Conservation (phyloP, 2,888 invertebrate genomes). For the Lasioglossum lativentre region DNA sequence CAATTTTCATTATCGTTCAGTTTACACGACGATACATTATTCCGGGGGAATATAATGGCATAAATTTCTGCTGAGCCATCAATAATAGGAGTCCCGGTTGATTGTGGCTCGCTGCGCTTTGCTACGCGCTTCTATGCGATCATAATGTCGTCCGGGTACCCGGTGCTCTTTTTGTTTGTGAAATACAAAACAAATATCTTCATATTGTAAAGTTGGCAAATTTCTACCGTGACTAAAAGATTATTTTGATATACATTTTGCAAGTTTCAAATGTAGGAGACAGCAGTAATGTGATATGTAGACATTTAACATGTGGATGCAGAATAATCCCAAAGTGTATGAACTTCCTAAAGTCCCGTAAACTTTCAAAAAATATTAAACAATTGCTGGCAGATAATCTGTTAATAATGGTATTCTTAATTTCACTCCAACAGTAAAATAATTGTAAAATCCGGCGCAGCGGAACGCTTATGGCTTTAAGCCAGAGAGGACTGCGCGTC, state of each 20-base stretch:
- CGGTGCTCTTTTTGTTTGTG: neutral
- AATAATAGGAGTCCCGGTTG: constrained; percentile 31
- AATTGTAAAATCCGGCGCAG: neutral
- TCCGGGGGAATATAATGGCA: constrained; percentile 45
- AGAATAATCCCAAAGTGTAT: too few relatives aligned
- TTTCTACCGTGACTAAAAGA: neutral
- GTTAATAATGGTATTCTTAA: neutral
- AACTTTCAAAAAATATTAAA: too few relatives aligned
- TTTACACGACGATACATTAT: constrained; percentile 54
- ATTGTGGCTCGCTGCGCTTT: neutral
- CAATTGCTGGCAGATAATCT: too few relatives aligned
- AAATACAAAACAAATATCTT: neutral
- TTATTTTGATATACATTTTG: neutral
- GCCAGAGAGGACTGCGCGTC: neutral
- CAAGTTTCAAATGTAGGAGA: too few relatives aligned
- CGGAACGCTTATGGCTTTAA: neutral
- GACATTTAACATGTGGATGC: too few relatives aligned
- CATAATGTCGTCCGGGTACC: neutral
- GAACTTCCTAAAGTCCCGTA: too few relatives aligned
- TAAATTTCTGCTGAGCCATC: constrained; percentile 49
- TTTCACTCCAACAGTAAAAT: neutral
- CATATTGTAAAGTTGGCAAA: neutral
- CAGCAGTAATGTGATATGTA: too few relatives aligned
- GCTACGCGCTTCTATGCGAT: neutral
- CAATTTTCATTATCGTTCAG: constrained; percentile 59